phyloP scores from a whole-genome alignment of 2,113 vertebrate species.

The Ceyx melanurus region DNA sequence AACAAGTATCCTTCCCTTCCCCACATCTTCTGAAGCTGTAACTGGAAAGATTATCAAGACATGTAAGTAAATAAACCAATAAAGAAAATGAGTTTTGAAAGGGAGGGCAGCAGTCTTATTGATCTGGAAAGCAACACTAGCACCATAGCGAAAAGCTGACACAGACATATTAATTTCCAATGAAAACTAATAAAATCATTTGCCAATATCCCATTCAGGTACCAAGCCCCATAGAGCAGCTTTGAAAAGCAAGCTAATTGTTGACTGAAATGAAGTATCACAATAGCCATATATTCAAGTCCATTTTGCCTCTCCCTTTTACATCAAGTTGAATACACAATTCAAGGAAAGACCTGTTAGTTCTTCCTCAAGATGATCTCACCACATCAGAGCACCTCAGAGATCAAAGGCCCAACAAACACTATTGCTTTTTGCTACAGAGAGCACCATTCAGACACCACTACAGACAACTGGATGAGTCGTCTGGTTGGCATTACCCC shows the following conservation, averaged over 20 bases:
- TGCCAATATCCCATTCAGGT: not conserved
- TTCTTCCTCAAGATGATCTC: constrained; percentile 7
- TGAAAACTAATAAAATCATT: not conserved
- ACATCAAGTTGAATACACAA: not conserved
- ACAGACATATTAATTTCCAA: not conserved
- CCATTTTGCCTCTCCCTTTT: not conserved
- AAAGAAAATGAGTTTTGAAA: not conserved
- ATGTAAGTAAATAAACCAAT: not conserved
- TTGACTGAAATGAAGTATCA: not conserved
- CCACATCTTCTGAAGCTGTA: constrained; percentile 31
- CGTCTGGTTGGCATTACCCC: not conserved
- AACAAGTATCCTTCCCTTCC: not conserved
- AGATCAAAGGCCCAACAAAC: constrained; percentile 31
- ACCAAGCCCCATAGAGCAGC: not conserved
- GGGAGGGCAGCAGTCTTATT: not conserved
- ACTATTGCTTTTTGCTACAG: not conserved
- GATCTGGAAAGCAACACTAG: not conserved
- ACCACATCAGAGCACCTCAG: not conserved
- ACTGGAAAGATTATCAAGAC: constrained; percentile 32
- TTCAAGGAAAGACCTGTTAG: not conserved
- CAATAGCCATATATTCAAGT: not conserved
- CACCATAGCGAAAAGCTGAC: not conserved
- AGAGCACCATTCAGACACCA: not conserved
- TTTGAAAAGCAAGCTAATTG: not conserved
- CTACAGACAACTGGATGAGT: not conserved